Evolutionary conservation across 2,113 vertebrate genomes (phyloP), one percentile per base, ranked within the genome.

Genomic region (Nerophis lumbriciformis): DNA sequence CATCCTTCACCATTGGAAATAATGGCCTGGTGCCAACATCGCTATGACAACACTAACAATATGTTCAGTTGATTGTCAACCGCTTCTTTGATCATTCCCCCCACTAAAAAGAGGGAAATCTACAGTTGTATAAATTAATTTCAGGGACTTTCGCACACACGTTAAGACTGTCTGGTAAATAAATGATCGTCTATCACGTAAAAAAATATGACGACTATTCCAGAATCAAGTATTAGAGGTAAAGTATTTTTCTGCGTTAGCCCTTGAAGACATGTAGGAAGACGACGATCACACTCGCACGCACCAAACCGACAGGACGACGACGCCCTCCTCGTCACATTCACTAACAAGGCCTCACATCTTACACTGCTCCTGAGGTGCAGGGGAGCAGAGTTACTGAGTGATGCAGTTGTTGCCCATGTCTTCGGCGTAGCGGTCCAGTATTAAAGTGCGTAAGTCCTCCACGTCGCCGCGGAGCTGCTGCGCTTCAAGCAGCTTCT

Each of bases 361-460:
- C 55, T 48, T 12, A 11, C 48, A 56, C 62, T 1, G 60, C 47
- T 38, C 48, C 63, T 10, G 52, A 59, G 52, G 38, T 37, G 44
- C 63, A 66, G 9, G 39, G 36, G 61, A 44, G 39, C 58, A 42
- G 28, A 19, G 73, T 76, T 77, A 88, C 19, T 88, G 88, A n/a
- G 94, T 94, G 73, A 94, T 94, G 87, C 97, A 99, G 89, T 97
- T 98, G 66, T 99, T 95, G 49, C 97, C 97, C 97, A 99, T 95
- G 86, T 98, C 97, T 89, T 98, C 95, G 8, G 97, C 97, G 0
- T 99, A 98, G 81, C 93, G 91, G 85, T 98, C 95, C 51, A 94
- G 95, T 73, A 99, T 92, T 0, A 91, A 92, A 1, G 94, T 98
- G 62, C 96, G 89, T 16, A 98, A 90, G 12, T 95, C 95, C 73